Percentiles rank a stretch among this genome's conserved stretches.
Conservation (phyloP, 2,797 vertebrate genomes). For the Halcyon badia region DNA sequence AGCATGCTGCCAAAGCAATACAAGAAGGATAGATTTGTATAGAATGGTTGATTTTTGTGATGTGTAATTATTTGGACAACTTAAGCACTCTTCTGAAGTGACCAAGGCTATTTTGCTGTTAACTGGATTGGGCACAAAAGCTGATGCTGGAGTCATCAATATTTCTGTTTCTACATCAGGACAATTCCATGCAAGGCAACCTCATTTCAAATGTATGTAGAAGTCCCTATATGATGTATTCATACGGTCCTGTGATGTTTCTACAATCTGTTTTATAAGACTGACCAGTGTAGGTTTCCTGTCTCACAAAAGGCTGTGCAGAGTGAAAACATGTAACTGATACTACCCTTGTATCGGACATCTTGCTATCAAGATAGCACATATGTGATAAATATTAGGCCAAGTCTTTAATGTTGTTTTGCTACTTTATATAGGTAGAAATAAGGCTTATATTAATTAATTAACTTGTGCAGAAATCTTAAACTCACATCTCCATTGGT, state of each 20-base stretch:
- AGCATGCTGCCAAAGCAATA: neutral
- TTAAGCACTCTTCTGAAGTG: neutral
- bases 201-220: neutral
- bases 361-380: neutral
- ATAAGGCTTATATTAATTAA: neutral
- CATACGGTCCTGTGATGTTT: neutral
- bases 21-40: neutral
- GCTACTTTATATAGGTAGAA: neutral
- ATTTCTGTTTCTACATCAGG: neutral
- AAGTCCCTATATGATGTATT: neutral
- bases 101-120: neutral
- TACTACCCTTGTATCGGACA: neutral
- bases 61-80: neutral
- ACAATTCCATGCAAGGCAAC: neutral
- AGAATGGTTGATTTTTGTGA: neutral
- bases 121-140: neutral
- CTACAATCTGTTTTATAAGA: neutral
- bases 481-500: neutral
- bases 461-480: neutral
- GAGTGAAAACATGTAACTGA: neutral
- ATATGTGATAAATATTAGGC: neutral
- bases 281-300: neutral
- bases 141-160: neutral
- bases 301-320: neutral
- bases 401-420: neutral